These are phyloP conservation scores for Xiphias gladius DNA, from an alignment of 2,113 vertebrate species.

Conservation along the genomic window DNA sequence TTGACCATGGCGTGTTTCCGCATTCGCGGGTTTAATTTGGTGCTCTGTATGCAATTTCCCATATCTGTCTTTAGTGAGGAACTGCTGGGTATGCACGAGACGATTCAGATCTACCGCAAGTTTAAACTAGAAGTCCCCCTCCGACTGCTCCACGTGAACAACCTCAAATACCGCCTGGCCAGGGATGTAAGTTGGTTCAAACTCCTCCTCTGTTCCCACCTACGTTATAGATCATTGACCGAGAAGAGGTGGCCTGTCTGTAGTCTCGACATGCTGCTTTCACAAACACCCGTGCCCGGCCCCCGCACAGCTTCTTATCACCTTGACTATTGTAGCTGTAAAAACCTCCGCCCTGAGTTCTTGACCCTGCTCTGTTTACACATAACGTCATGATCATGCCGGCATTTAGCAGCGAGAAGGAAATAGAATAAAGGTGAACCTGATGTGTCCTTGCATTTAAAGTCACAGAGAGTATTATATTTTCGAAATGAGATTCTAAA, in stretches of 20 bases:
- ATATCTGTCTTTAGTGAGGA: conserved; percentile 69
- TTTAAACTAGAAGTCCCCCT: conserved; percentile 61
- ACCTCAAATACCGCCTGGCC: conserved; percentile 47
- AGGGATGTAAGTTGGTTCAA: conserved; percentile 74
- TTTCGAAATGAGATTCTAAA: no score
- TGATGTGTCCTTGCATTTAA: not conserved
- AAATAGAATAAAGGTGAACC: conserved; percentile 8
- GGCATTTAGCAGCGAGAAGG: conserved; percentile 13
- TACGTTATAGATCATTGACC: conserved; percentile 40
- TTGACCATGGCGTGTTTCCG: not conserved
- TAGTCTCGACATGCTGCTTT: not conserved
- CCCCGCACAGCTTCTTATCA: conserved; percentile 8
- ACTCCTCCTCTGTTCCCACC: not conserved
- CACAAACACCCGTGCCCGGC: not conserved
- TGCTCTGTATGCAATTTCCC: not conserved
- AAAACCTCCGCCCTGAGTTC: conserved; percentile 57
- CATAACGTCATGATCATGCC: conserved; percentile 24
- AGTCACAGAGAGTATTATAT: no score
- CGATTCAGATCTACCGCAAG: conserved; percentile 70
- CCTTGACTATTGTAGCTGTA: conserved; percentile 44
- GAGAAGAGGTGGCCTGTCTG: not conserved
- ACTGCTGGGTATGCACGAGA: conserved; percentile 74
- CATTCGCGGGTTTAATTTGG: not conserved
- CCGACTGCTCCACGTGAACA: conserved; percentile 64
- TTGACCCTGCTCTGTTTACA: conserved; percentile 77